Conservation (phyloP, 1,140 invertebrate genomes). For the Aporrectodea caliginosa region DNA sequence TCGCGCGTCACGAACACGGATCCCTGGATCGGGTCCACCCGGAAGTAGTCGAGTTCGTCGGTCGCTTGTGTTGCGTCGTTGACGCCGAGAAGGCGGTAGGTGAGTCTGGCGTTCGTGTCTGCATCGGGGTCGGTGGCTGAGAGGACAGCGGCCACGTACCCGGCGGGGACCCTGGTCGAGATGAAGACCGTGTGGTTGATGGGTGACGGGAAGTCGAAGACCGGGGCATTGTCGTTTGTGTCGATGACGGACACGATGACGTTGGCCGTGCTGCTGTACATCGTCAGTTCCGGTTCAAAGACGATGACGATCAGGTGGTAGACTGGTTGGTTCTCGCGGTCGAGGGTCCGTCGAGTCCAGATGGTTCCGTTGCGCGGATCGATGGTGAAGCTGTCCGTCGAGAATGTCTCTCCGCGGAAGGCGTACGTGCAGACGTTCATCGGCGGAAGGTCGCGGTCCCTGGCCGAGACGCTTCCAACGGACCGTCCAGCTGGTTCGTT, state of each 20-base stretch:
- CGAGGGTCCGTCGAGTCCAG: conserved; percentile 7
- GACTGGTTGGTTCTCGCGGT: conserved; percentile 22
- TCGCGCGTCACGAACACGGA: neutral
- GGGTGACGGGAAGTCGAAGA: conserved; percentile 29
- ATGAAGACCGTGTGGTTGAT: conserved; percentile 25
- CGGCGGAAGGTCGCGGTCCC: conserved; percentile 71
- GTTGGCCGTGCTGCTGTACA: conserved; percentile 11
- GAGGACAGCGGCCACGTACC: conserved; percentile 12
- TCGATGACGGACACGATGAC: conserved; percentile 30
- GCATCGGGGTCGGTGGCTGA: conserved; percentile 24
- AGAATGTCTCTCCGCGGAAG: neutral
- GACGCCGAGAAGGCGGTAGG: conserved; percentile 13
- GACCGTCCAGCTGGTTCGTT: conserved; percentile 62
- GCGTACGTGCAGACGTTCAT: conserved; percentile 9
- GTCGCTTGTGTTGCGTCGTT: no score
- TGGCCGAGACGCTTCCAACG: conserved; percentile 72
- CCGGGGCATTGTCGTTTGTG: conserved; percentile 33
- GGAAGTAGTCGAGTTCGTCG: neutral
- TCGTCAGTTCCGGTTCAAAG: neutral
- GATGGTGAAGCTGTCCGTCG: conserved; percentile 11
- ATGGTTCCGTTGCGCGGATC: conserved; percentile 21
- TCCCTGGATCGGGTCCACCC: neutral
- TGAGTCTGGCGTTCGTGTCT: conserved; percentile 24
- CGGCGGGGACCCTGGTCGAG: neutral
- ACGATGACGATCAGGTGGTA: conserved; percentile 18